phyloP scores from a whole-genome alignment of 2,888 invertebrate species.

The Ormyrus thymus region DNA sequence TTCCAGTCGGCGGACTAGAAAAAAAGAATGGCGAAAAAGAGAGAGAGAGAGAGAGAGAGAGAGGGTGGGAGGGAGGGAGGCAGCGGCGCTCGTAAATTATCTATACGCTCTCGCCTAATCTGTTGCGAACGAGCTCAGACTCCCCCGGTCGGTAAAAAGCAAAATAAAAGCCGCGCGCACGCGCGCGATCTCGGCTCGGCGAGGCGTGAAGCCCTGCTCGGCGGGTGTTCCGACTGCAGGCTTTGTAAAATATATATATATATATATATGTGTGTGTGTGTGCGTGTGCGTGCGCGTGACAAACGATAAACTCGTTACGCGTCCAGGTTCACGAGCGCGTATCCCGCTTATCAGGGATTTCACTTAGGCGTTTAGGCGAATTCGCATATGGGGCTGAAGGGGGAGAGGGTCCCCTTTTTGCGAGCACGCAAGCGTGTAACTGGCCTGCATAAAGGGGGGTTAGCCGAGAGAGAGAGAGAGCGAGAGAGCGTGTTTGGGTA shows the following conservation, averaged over 20 bases:
- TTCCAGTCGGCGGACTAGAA: conserved; percentile 38
- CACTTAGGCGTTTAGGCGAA: conserved; percentile 66
- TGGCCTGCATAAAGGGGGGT: conserved; percentile 14
- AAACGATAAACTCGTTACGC: conserved; percentile 72
- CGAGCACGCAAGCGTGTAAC: conserved; percentile 25
- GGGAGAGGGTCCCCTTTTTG: conserved; percentile 20
- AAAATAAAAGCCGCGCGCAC: neutral
- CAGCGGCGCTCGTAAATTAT: conserved; percentile 49
- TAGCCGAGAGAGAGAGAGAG: neutral
- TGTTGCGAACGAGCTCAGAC: conserved; percentile 51
- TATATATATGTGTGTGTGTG: neutral
- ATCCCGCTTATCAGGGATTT: conserved; percentile 71
- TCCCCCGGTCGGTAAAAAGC: conserved; percentile 12
- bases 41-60: neutral
- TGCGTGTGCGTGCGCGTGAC: conserved; percentile 14
- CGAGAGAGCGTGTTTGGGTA: no score
- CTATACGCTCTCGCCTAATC: conserved; percentile 44
- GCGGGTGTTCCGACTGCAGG: conserved; percentile 20
- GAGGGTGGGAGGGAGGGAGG: conserved; percentile 3
- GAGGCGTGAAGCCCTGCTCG: conserved; percentile 51
- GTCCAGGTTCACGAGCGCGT: conserved; percentile 58
- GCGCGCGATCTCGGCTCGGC: conserved; percentile 41
- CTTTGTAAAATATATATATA: neutral
- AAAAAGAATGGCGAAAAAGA: neutral
- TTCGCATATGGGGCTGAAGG: conserved; percentile 34